Evolutionary conservation across 2,888 invertebrate genomes (phyloP).

Genomic region (Antheraea yamamai): DNA sequence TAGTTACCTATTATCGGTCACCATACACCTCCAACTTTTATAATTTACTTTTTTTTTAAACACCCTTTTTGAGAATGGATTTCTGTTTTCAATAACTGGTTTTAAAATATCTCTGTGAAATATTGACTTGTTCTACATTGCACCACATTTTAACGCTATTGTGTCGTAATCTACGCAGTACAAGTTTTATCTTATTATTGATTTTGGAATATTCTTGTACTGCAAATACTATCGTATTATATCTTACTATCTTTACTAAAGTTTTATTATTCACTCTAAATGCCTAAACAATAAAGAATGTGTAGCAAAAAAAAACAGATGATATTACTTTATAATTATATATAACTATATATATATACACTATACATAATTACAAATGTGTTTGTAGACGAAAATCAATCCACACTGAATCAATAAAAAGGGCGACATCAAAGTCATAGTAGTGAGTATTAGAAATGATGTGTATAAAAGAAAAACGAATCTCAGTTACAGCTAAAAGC

Average conservation of each 20-base stretch:
- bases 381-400: background rate
- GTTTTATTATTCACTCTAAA: background rate
- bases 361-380: background rate
- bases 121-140: slow-evolving; percentile 45
- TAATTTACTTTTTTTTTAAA: background rate
- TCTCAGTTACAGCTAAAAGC: slow-evolving; percentile 45
- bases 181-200: slow-evolving; percentile 7
- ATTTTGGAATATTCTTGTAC: background rate
- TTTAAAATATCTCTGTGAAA: slow-evolving; percentile 31
- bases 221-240: background rate
- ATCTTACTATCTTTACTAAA: background rate
- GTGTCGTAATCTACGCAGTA: slow-evolving; percentile 34
- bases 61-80: background rate
- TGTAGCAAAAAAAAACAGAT: background rate
- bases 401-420: slow-evolving; percentile 24
- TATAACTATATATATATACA: no score
- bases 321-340: no score
- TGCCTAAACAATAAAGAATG: background rate
- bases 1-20: background rate
- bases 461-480: slow-evolving; percentile 45
- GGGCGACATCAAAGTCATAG: slow-evolving; percentile 39
- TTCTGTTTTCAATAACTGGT: slow-evolving; percentile 27
- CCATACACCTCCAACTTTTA: background rate
- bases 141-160: slow-evolving; percentile 38
- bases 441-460: slow-evolving; percentile 33